phyloP scores from a whole-genome alignment of 2,113 vertebrate genomes.

The Sprattus sprattus region DNA sequence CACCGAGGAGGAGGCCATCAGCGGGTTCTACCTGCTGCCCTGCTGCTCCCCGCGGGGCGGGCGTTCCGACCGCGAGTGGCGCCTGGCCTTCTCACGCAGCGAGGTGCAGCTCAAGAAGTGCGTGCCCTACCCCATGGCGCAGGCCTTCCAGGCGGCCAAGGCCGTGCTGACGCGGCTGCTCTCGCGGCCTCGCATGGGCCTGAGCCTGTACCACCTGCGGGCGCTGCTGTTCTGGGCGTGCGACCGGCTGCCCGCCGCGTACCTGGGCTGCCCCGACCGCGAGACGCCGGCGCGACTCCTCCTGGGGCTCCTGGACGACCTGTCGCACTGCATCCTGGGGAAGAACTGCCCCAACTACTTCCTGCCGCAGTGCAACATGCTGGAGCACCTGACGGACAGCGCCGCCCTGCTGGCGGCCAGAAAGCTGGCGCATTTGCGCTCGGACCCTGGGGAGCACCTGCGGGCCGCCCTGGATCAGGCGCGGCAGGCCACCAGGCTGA shows the following conservation, averaged over 20 bases:
- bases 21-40: slow-evolving; percentile 83
- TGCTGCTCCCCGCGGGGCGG: slow-evolving; percentile 70
- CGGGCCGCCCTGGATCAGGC: slow-evolving; percentile 78
- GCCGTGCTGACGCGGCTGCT: slow-evolving; percentile 76
- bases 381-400: slow-evolving; percentile 70
- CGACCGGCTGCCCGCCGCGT: slow-evolving; percentile 78
- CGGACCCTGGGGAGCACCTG: slow-evolving; percentile 78
- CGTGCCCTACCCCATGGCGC: slow-evolving; percentile 76
- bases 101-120: slow-evolving; percentile 86
- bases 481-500: slow-evolving; percentile 74
- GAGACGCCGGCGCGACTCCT: slow-evolving; percentile 76
- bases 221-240: slow-evolving; percentile 85
- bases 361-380: slow-evolving; percentile 78
- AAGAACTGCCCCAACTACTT: slow-evolving; percentile 84
- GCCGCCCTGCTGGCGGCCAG: slow-evolving; percentile 70
- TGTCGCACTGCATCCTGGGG: slow-evolving; percentile 77
- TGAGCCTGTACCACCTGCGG: slow-evolving; percentile 81
- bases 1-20: slow-evolving; percentile 75
- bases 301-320: slow-evolving; percentile 81
- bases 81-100: slow-evolving; percentile 82
- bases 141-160: slow-evolving; percentile 81
- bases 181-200: slow-evolving; percentile 69
- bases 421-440: slow-evolving; percentile 76
- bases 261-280: slow-evolving; percentile 68
- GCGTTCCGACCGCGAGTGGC: slow-evolving; percentile 77